Conservation (phyloP, 2,888 invertebrate species). For the Itoplectis maculator region DNA sequence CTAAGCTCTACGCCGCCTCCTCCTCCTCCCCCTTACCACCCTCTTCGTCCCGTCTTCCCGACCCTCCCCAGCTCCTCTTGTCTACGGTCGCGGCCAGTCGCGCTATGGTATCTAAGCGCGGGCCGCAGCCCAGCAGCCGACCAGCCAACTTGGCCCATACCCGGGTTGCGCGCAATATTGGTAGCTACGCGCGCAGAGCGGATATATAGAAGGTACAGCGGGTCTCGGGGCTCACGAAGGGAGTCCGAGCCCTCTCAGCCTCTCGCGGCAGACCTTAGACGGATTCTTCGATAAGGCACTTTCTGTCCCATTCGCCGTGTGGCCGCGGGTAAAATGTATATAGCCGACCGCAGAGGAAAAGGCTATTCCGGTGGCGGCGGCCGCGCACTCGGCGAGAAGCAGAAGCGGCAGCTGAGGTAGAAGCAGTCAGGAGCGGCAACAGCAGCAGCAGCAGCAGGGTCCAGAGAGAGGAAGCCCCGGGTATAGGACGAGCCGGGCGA, state of each 20-base stretch:
- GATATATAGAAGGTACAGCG: neutral
- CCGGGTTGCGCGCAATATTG: neutral
- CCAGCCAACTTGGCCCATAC: neutral
- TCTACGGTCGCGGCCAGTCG: constrained; percentile 28
- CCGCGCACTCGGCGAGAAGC: constrained; percentile 32
- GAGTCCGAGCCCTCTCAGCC: constrained; percentile 42
- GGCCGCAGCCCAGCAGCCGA: too few relatives aligned
- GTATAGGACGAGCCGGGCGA: constrained; percentile 58
- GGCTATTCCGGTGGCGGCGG: constrained; percentile 50
- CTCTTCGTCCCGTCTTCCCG: too few relatives aligned
- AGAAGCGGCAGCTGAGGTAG: neutral
- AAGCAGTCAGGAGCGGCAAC: neutral
- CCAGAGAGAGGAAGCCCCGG: constrained; percentile 50
- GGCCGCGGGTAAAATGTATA: constrained; percentile 27
- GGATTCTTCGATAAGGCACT: constrained; percentile 65
- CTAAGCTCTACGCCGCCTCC: constrained; percentile 28
- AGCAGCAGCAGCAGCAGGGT: too few relatives aligned
- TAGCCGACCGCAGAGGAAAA: constrained; percentile 47
- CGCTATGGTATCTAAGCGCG: constrained; percentile 1
- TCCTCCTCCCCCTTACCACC: too few relatives aligned
- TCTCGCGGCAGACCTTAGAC: constrained; percentile 36
- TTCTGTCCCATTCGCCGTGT: constrained; percentile 40
- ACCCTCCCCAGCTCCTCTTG: constrained; percentile 9
- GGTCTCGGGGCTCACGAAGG: too few relatives aligned
- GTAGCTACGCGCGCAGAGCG: neutral